These are phyloP conservation scores for Sepioteuthis lessoniana DNA, from an alignment of 2,888 invertebrate genomes.

Conservation along the genomic window DNA sequence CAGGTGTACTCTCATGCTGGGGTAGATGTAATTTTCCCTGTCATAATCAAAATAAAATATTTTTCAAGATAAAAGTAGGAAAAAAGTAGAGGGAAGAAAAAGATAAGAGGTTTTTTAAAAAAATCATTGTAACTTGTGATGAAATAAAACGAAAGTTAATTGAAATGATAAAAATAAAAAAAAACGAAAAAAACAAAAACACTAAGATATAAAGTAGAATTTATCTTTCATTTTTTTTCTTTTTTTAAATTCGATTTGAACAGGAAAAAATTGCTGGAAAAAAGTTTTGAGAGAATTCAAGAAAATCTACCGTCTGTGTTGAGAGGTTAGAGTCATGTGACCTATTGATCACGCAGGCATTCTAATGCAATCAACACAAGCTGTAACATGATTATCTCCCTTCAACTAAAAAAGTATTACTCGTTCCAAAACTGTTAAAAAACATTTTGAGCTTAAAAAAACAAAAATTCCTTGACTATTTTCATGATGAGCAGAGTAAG, in stretches of 20 bases:
- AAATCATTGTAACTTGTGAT: background rate
- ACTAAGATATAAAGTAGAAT: background rate
- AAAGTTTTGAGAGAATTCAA: too few species aligned
- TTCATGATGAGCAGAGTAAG: background rate
- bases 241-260: background rate
- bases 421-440: too few species aligned
- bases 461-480: background rate
- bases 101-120: background rate
- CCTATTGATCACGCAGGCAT: background rate
- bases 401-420: background rate
- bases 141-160: background rate
- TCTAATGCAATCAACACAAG: background rate
- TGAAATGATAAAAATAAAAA: background rate
- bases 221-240: background rate
- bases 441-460: too few species aligned
- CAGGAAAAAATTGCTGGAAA: too few species aligned
- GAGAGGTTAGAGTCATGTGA: too few species aligned
- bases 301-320: too few species aligned
- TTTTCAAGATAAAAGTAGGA: background rate
- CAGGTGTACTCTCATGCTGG: conserved; percentile 1
- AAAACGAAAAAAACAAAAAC: background rate
- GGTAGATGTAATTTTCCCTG: background rate
- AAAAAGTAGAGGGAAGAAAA: background rate
- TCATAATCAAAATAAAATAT: background rate
- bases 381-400: background rate